Percentiles rank a stretch among this genome's conserved stretches.
Evolutionary conservation across 2,113 vertebrate species (phyloP).

Genomic region (Lampris incognitus): DNA sequence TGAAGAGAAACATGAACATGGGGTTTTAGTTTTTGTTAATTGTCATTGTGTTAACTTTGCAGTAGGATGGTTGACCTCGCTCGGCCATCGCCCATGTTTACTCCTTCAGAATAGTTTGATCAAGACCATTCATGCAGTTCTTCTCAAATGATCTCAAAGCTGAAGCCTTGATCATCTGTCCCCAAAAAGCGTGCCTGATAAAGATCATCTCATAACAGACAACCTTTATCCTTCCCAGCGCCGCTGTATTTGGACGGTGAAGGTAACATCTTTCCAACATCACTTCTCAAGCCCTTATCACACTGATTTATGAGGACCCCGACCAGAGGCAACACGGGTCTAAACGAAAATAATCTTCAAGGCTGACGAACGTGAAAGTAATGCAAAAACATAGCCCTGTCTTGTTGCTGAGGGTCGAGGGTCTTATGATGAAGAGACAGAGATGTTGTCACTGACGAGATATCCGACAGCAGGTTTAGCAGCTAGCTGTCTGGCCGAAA

Average conservation of each 20-base stretch:
- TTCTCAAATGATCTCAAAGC: slow-evolving; percentile 31
- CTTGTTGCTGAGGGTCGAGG: slow-evolving; percentile 31
- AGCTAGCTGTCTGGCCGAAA: slow-evolving; percentile 4
- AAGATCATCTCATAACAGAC: slow-evolving; percentile 6
- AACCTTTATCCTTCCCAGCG: background rate
- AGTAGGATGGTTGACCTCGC: slow-evolving; percentile 33
- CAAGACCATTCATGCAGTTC: slow-evolving; percentile 16
- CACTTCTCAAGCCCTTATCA: slow-evolving; percentile 29
- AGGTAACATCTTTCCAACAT: background rate
- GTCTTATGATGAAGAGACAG: slow-evolving; percentile 38
- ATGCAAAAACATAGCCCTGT: slow-evolving; percentile 33
- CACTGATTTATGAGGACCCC: slow-evolving; percentile 44
- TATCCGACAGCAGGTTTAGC: background rate
- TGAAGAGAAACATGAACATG: too few relatives aligned
- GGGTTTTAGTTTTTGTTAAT: too few relatives aligned
- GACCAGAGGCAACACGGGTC: slow-evolving; percentile 41
- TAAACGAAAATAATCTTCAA: slow-evolving; percentile 45
- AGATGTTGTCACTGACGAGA: slow-evolving; percentile 40
- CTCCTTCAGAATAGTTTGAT: slow-evolving; percentile 32
- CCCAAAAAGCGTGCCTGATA: slow-evolving; percentile 1
- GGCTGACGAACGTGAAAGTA: slow-evolving; percentile 48
- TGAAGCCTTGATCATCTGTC: background rate
- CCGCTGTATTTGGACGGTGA: background rate
- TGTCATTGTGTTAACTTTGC: background rate
- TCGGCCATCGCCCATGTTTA: slow-evolving; percentile 14